phyloP scores from a whole-genome alignment of 2,888 invertebrate genomes.

The Aricia artaxerxes region DNA sequence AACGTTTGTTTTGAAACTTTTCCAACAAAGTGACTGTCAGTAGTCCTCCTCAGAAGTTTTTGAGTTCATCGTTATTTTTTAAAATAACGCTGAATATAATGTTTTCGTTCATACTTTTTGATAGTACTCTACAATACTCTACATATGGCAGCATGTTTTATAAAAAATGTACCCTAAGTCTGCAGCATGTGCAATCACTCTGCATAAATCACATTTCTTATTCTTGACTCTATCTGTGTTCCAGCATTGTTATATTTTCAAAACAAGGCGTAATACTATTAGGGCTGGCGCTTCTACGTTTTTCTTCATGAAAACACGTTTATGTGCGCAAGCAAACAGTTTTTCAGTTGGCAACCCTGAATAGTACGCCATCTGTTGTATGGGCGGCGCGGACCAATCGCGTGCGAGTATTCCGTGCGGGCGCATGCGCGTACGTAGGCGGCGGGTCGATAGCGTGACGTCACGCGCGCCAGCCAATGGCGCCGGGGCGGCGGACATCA shows the following conservation, averaged over 20 bases:
- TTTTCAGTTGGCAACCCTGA: conserved; percentile 32
- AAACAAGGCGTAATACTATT: conserved; percentile 25
- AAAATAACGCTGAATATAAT: background rate
- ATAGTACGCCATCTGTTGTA: conserved; percentile 54
- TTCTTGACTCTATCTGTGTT: conserved; percentile 37
- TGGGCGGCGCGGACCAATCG: conserved; percentile 58
- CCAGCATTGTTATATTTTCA: conserved; percentile 24
- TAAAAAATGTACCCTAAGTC: background rate
- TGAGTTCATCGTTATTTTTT: background rate
- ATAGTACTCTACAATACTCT: background rate
- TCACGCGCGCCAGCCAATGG: conserved; percentile 69
- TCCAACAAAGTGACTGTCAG: no score
- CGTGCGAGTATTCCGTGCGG: conserved; percentile 47
- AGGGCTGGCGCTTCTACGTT: background rate
- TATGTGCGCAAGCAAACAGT: conserved; percentile 45
- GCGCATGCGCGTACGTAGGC: conserved; percentile 74
- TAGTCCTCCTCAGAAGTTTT: background rate
- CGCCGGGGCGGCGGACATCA: conserved; percentile 65
- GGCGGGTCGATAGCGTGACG: conserved; percentile 75
- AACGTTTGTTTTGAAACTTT: no score
- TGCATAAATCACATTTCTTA: conserved; percentile 15
- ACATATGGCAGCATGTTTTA: background rate
- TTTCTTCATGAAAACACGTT: background rate
- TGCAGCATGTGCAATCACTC: conserved; percentile 13
- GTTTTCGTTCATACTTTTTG: background rate